These are phyloP conservation scores for Sinopyrophorus schimmeli DNA, from an alignment of 2,888 invertebrate genomes.

Conservation along the genomic window DNA sequence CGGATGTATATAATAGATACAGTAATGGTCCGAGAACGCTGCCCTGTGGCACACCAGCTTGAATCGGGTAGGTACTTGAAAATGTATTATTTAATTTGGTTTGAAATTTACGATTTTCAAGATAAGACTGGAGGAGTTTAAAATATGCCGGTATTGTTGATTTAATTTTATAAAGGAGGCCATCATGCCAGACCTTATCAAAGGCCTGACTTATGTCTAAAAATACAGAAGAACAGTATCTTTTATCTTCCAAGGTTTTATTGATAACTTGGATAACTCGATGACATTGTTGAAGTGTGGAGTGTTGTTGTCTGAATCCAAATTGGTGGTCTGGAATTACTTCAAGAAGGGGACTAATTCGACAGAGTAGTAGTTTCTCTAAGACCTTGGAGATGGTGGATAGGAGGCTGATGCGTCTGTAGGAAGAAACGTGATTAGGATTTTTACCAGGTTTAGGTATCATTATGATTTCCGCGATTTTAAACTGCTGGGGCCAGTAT, in stretches of 20 bases:
- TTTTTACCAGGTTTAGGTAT: constrained; percentile 1
- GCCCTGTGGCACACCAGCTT: neutral
- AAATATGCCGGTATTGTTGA: neutral
- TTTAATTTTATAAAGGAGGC: neutral
- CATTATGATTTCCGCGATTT: neutral
- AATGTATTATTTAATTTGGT: neutral
- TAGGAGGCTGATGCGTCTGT: constrained; percentile 2
- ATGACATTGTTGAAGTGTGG: too few species aligned
- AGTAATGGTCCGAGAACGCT: neutral
- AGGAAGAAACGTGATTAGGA: neutral
- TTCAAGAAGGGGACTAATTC: neutral
- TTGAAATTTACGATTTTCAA: neutral
- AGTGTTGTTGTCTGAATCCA: too few species aligned
- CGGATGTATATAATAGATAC: constrained; percentile 18
- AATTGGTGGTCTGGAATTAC: neutral
- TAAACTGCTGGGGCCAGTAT: neutral
- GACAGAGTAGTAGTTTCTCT: neutral
- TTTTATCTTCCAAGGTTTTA: constrained; percentile 5
- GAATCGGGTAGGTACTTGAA: neutral
- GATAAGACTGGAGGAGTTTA: neutral
- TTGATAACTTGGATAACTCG: neutral
- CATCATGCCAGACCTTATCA: neutral
- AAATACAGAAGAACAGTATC: neutral
- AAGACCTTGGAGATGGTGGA: neutral
- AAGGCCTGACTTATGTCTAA: constrained; percentile 1